Base-by-base conservation (phyloP, 2,888 invertebrate species). In the Nymphalis polychloros region DNA sequence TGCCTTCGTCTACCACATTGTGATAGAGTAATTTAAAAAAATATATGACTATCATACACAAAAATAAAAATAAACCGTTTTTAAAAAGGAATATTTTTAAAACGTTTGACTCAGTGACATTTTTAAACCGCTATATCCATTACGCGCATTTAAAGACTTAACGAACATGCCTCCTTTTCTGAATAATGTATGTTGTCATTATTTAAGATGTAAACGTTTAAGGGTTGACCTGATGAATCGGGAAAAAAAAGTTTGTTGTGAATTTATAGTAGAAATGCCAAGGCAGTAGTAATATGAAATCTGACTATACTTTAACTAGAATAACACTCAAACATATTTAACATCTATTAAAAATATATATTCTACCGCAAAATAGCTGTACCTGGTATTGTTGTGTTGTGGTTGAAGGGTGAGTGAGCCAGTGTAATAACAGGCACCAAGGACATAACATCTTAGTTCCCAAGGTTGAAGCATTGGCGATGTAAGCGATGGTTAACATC, bases 141-240 rank as follows among this genome's bases (percentile, higher is more conserved):
- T 66, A 66, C 41, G 61, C 48, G 60, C 55, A 49, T 62, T 49
- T 61, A 62, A 55, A 19, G 55, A 35, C 41, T 55, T 67, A 41
- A 53, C 66, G 41, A 62, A 67, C 31, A 57, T 41, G 35, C 48
- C 49, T 41, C 41, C 55, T 66, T 61, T 67, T 19, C 35, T 53
- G 60, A 60, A 55, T 61, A 61, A 66, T 66, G 53, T 67, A 57
- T 61, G 53, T 53, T 60, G 23, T 67, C 48, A 31, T 67, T 64
- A 64, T 64, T 50, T 59, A 64, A 64, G 59, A 41, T 52, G 41
- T 49, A 64, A 64, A 27, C 59, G 57, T 64, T 64, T 59, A n/a
- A 35, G 59, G 52, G 31, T 50, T 50, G 27, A 49, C 61, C 53
- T 53, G 66, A 49, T 67, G 61, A 46, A 67, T 55, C 41, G 35